Evolutionary conservation across 2,888 invertebrate species (phyloP).

Genomic region (Seira musarum): DNA sequence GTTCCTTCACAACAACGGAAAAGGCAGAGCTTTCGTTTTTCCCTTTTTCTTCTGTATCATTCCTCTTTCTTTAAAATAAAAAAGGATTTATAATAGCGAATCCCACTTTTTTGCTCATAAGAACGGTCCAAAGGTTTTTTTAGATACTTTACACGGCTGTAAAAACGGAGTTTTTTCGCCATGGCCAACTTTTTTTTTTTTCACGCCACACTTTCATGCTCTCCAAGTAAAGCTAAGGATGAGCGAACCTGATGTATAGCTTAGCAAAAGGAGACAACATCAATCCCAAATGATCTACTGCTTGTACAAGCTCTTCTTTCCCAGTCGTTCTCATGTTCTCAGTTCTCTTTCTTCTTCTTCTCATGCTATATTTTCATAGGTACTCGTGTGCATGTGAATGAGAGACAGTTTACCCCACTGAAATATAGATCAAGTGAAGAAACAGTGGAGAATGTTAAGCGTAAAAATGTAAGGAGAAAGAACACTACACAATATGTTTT

Average conservation of each 20-base stretch:
- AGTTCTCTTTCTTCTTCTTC: slow-evolving; percentile 5
- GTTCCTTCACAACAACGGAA: not conserved
- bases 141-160: slow-evolving; percentile 30
- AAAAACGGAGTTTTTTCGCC: slow-evolving; percentile 21
- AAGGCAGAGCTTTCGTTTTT: not conserved
- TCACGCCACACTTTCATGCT: slow-evolving; percentile 34
- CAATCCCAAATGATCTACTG: slow-evolving; percentile 67
- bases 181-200: slow-evolving; percentile 41
- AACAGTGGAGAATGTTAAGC: not conserved
- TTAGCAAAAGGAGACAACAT: slow-evolving; percentile 61
- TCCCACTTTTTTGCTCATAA: slow-evolving; percentile 12
- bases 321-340: not conserved
- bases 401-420: not conserved
- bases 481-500: too few relatives aligned
- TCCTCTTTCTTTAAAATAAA: slow-evolving; percentile 24
- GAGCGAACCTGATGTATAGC: slow-evolving; percentile 57
- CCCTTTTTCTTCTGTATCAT: not conserved
- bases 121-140: not conserved
- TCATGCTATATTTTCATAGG: not conserved
- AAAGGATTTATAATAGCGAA: slow-evolving; percentile 54
- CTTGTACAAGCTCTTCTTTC: slow-evolving; percentile 50
- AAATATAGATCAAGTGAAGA: slow-evolving; percentile 4
- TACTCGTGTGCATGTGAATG: slow-evolving; percentile 3
- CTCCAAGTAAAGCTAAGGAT: slow-evolving; percentile 51
- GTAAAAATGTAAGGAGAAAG: too few relatives aligned